Evolutionary conservation across 2,113 vertebrate genomes (phyloP).

Genomic region (Aythya baeri): DNA sequence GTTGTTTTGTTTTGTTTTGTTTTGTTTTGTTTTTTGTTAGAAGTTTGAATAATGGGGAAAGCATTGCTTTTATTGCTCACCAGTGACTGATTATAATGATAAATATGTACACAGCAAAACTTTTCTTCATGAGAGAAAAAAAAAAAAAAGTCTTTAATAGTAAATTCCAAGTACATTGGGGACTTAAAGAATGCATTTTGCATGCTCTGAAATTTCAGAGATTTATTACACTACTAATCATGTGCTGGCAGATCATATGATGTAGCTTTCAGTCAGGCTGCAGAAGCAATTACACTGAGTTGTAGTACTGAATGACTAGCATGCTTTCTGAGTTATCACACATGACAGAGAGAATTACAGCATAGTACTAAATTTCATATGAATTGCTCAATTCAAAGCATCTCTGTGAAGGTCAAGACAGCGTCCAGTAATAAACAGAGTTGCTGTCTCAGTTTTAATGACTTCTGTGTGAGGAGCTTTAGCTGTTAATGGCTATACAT

Average conservation of each 20-base stretch:
- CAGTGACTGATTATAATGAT: background rate
- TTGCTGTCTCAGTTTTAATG: slow-evolving; percentile 11
- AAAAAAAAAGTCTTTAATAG: background rate
- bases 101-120: background rate
- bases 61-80: background rate
- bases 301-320: slow-evolving; percentile 51
- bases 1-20: too few species aligned
- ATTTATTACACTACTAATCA: slow-evolving; percentile 76
- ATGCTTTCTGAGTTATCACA: slow-evolving; percentile 60
- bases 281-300: slow-evolving; percentile 50
- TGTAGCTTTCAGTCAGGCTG: slow-evolving; percentile 78
- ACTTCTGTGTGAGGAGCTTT: background rate
- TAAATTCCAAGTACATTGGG: background rate
- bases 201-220: slow-evolving; percentile 32
- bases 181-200: slow-evolving; percentile 48
- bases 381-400: slow-evolving; percentile 27
- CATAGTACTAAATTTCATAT: slow-evolving; percentile 29
- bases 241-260: slow-evolving; percentile 88
- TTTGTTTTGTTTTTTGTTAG: background rate
- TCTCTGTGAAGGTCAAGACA: slow-evolving; percentile 57
- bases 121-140: background rate
- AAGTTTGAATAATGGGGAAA: background rate
- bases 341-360: slow-evolving; percentile 49
- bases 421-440: background rate
- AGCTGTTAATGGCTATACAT: background rate